Evolutionary conservation across 1,140 invertebrate genomes (phyloP).

Genomic region (Bombyx mandarina): DNA sequence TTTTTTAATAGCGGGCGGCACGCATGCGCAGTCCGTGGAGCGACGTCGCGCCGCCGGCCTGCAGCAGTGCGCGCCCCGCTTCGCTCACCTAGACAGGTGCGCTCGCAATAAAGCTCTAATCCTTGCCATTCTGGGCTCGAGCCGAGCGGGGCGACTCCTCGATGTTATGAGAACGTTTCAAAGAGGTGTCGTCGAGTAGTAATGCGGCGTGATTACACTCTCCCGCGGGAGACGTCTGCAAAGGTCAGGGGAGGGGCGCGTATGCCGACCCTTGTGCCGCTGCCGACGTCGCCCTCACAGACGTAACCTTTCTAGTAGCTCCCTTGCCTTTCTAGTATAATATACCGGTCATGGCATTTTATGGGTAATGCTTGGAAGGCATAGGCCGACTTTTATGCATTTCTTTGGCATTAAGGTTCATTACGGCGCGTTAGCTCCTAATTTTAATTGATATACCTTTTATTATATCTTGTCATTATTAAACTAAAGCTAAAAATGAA

Average conservation of each 20-base stretch:
- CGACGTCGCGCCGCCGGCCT: conserved; percentile 31
- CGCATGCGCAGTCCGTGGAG: conserved; percentile 43
- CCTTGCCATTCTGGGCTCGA: neutral
- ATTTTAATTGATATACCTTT: too few species aligned
- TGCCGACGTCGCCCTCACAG: conserved; percentile 10
- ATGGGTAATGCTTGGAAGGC: conserved; percentile 14
- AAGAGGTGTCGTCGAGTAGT: conserved; percentile 27
- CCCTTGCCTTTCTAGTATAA: conserved; percentile 20
- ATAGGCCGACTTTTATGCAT: too few species aligned
- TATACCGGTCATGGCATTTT: conserved; percentile 30
- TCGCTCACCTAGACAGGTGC: conserved; percentile 37
- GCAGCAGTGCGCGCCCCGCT: conserved; percentile 32
- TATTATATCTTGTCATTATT: too few species aligned
- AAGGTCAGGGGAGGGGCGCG: conserved; percentile 45
- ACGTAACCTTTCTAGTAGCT: conserved; percentile 39
- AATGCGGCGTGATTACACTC: conserved; percentile 36
- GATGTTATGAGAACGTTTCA: conserved; percentile 32
- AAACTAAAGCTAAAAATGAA: too few species aligned
- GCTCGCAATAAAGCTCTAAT: conserved; percentile 24
- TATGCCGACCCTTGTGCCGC: conserved; percentile 14
- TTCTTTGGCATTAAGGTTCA: too few species aligned
- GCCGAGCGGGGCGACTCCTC: conserved; percentile 10
- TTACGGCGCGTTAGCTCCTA: too few species aligned
- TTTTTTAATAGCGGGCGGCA: conserved; percentile 41
- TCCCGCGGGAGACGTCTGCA: conserved; percentile 29